phyloP scores from a whole-genome alignment of 2,888 invertebrate species.

The Aethes cnicana region DNA sequence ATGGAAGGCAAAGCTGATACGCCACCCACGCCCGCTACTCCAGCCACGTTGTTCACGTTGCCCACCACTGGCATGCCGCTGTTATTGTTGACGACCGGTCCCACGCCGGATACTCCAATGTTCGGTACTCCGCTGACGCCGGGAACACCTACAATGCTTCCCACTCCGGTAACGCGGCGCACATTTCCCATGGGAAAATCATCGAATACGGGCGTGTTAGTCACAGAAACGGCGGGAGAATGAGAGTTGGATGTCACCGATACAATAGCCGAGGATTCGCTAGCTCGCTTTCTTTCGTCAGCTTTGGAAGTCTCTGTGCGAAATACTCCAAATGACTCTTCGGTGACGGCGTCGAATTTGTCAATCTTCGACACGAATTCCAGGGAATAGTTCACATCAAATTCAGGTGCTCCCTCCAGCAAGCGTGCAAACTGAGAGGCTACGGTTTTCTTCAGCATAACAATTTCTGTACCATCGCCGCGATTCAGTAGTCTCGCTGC shows the following conservation, averaged over 20 bases:
- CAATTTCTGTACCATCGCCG: constrained; percentile 92
- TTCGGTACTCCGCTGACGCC: constrained; percentile 45
- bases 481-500: constrained; percentile 90
- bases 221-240: constrained; percentile 79
- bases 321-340: constrained; percentile 88
- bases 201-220: constrained; percentile 89
- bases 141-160: constrained; percentile 58
- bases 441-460: constrained; percentile 91
- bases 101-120: constrained; percentile 46
- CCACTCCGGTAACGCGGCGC: constrained; percentile 68
- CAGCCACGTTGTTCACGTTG: constrained; percentile 58
- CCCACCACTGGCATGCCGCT: constrained; percentile 61
- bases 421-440: constrained; percentile 89
- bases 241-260: constrained; percentile 69
- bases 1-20: constrained; percentile 84
- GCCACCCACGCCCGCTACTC: constrained; percentile 56
- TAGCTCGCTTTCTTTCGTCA: constrained; percentile 79
- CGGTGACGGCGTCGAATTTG: constrained; percentile 88
- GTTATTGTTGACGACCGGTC: constrained; percentile 55
- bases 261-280: constrained; percentile 71
- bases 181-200: constrained; percentile 83
- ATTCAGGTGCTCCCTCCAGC: constrained; percentile 90
- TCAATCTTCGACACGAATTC: constrained; percentile 91
- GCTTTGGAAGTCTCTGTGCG: constrained; percentile 84
- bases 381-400: constrained; percentile 89